phyloP scores from a whole-genome alignment of 2,888 invertebrate genomes.

The Tipula vernalis region DNA sequence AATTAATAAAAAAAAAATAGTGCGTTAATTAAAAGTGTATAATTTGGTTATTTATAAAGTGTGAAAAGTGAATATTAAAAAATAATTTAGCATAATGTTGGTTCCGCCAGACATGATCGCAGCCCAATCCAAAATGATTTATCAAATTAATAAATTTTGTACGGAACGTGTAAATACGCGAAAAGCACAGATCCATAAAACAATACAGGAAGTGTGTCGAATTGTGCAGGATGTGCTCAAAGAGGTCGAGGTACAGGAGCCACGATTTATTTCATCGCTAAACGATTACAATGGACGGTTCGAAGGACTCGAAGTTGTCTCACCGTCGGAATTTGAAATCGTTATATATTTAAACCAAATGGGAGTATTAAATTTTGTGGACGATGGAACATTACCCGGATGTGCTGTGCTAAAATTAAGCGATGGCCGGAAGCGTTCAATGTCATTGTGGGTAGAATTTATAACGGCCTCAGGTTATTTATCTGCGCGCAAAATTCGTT shows the following conservation, averaged over 20 bases:
- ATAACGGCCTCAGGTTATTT: slow-evolving; percentile 93
- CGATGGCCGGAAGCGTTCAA: slow-evolving; percentile 91
- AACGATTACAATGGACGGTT: slow-evolving; percentile 81
- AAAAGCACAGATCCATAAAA: slow-evolving; percentile 76
- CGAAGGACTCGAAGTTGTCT: slow-evolving; percentile 86
- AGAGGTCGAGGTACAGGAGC: slow-evolving; percentile 92
- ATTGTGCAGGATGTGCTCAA: slow-evolving; percentile 91
- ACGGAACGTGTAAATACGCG: slow-evolving; percentile 81
- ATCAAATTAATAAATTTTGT: slow-evolving; percentile 92
- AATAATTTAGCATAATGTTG: slow-evolving; percentile 47
- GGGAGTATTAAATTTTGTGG: slow-evolving; percentile 97
- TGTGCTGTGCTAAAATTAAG: slow-evolving; percentile 89
- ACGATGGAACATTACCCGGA: slow-evolving; percentile 86
- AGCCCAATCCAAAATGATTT: slow-evolving; percentile 89
- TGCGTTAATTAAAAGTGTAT: background rate
- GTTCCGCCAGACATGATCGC: slow-evolving; percentile 91
- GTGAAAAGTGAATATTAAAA: background rate
- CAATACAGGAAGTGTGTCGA: slow-evolving; percentile 80
- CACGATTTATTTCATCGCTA: slow-evolving; percentile 82
- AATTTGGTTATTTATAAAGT: background rate
- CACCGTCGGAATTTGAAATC: slow-evolving; percentile 89
- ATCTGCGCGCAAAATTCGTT: slow-evolving; percentile 89
- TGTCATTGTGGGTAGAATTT: slow-evolving; percentile 97
- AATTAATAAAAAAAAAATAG: background rate
- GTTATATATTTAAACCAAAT: slow-evolving; percentile 93